Percentiles rank a stretch among this genome's conserved stretches.
Conservation (phyloP, 2,797 vertebrate species). For the Ptychadena robeensis region DNA sequence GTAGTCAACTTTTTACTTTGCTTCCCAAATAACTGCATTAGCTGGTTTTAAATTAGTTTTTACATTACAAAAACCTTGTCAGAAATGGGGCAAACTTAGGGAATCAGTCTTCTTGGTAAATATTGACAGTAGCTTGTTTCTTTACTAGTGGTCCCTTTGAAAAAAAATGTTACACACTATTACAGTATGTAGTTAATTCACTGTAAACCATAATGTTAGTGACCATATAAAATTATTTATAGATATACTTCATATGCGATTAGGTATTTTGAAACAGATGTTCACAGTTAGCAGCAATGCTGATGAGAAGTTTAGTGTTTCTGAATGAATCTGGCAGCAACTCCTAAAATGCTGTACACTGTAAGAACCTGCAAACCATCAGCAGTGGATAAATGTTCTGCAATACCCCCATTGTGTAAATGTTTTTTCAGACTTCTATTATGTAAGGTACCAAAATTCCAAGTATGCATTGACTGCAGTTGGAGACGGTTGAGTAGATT, state of each 20-base stretch:
- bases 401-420: not conserved
- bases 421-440: not conserved
- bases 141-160: not conserved
- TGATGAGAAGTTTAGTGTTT: slow-evolving; percentile 27
- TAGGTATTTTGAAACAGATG: too few species aligned
- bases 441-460: too few species aligned
- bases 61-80: not conserved
- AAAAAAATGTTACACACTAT: not conserved
- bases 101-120: not conserved
- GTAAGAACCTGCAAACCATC: not conserved
- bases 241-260: not conserved
- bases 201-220: not conserved
- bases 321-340: not conserved
- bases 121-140: not conserved
- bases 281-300: slow-evolving; percentile 27
- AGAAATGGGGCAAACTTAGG: not conserved
- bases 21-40: too few species aligned
- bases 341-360: too few species aligned
- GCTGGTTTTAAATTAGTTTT: too few species aligned
- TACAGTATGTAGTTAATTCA: not conserved
- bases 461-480: too few species aligned
- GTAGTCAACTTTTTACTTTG: too few species aligned
- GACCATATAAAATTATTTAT: not conserved
- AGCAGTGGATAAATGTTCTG: not conserved
- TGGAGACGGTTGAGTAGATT: too few species aligned